Evolutionary conservation across 2,888 invertebrate species (phyloP).

Genomic region (Cheilosia urbana): DNA sequence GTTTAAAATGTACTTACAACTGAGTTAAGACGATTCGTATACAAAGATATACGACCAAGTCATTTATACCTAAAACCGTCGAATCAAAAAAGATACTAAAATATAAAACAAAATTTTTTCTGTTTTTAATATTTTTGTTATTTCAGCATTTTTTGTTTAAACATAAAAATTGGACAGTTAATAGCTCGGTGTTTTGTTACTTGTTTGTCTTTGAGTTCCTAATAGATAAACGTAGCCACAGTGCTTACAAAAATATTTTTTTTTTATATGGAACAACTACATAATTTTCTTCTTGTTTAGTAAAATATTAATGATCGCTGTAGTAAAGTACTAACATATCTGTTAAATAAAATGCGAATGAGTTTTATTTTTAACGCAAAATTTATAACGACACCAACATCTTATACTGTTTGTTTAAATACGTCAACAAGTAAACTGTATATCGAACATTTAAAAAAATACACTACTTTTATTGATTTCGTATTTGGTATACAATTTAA

Average conservation of each 20-base stretch:
- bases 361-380: constrained; percentile 11
- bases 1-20: too few relatives aligned
- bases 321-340: constrained; percentile 22
- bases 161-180: constrained; percentile 61
- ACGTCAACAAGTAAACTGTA: constrained; percentile 3
- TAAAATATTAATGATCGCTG: constrained; percentile 43
- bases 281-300: neutral
- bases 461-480: neutral
- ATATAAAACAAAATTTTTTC: too few relatives aligned
- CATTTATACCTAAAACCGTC: too few relatives aligned
- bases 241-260: constrained; percentile 69
- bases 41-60: too few relatives aligned
- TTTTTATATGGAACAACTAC: constrained; percentile 2
- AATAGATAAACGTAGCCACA: constrained; percentile 63
- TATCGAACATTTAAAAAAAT: constrained; percentile 6
- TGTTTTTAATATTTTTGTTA: constrained; percentile 13
- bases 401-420: constrained; percentile 7
- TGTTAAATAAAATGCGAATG: constrained; percentile 45
- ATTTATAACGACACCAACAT: constrained; percentile 34
- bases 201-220: constrained; percentile 24
- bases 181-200: constrained; percentile 57
- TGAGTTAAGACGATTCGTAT: too few relatives aligned
- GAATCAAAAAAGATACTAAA: too few relatives aligned
- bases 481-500: neutral
- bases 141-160: constrained; percentile 40